A percentile compares a stretch with the other conserved stretches of the same genome.
Evolutionary conservation across 2,888 invertebrate genomes (phyloP).

Genomic region (Agrotis clavis): DNA sequence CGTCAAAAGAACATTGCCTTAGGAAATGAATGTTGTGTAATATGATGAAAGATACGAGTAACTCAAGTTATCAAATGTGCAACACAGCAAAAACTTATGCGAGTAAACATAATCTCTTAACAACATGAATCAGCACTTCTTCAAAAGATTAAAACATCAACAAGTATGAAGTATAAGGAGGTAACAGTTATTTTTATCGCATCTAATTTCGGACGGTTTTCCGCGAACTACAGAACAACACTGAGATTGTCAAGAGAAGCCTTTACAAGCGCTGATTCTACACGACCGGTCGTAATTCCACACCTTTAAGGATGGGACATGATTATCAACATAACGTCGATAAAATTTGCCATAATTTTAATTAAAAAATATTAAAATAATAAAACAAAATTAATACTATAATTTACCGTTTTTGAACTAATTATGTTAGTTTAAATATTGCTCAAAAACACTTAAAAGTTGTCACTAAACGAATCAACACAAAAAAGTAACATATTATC

Average conservation of each 20-base stretch:
- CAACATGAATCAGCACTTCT: constrained; percentile 17
- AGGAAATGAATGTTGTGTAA: neutral
- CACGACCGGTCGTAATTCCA: constrained; percentile 84
- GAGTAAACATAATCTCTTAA: constrained; percentile 13
- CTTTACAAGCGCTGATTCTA: constrained; percentile 82
- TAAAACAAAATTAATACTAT: too few species aligned
- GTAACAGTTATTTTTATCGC: constrained; percentile 63
- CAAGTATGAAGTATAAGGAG: constrained; percentile 5
- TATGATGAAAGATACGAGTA: neutral
- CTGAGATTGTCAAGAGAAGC: constrained; percentile 75
- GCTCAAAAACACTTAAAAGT: too few species aligned
- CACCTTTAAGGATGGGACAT: constrained; percentile 77
- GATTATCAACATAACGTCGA: constrained; percentile 61
- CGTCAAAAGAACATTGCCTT: neutral
- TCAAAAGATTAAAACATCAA: constrained; percentile 34
- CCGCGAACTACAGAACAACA: constrained; percentile 57
- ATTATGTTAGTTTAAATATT: too few species aligned
- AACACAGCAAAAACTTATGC: neutral
- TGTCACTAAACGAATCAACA: too few species aligned
- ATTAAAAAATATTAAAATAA: too few species aligned
- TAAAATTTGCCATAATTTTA: constrained; percentile 27
- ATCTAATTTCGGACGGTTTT: constrained; percentile 62
- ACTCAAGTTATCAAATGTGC: constrained; percentile 8
- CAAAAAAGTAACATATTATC: too few species aligned
- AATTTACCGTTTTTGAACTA: too few species aligned